These are phyloP conservation scores for Cygnus olor DNA, from an alignment of 2,797 vertebrate species.

Conservation along the genomic window DNA sequence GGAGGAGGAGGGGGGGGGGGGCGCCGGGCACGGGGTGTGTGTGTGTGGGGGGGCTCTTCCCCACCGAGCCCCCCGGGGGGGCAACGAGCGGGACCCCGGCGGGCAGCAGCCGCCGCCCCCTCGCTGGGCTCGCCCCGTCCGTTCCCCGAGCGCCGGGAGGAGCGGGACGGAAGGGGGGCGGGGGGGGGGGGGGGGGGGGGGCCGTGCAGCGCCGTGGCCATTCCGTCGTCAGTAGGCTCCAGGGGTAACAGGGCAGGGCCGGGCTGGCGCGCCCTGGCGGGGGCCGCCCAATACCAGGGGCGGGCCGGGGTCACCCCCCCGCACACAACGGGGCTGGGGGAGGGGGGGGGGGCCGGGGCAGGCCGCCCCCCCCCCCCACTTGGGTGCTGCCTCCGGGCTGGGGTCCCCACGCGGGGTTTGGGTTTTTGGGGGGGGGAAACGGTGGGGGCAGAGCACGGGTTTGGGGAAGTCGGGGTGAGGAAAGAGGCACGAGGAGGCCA, in stretches of 20 bases:
- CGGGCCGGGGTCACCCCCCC: too few relatives aligned
- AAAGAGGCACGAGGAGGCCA: not conserved
- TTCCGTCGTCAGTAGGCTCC: not conserved
- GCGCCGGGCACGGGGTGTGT: too few relatives aligned
- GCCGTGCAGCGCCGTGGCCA: rapidly evolving
- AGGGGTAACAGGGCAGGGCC: not conserved
- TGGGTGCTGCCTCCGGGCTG: too few relatives aligned
- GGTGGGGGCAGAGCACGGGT: not conserved
- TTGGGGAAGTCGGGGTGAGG: not conserved
- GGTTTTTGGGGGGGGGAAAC: not conserved
- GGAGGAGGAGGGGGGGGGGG: not conserved
- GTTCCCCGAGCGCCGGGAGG: not conserved
- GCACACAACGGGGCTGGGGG: too few relatives aligned
- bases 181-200: too few relatives aligned
- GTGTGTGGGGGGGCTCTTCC: not conserved
- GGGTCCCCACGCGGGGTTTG: not conserved
- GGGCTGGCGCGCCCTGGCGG: not conserved
- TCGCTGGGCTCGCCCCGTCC: not conserved
- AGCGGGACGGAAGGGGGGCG: not conserved
- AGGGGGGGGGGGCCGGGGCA: too few relatives aligned
- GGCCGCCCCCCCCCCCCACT: too few relatives aligned
- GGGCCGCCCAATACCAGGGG: too few relatives aligned
- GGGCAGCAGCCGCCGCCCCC: not conserved
- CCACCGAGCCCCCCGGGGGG: too few relatives aligned
- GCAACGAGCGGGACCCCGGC: not conserved